Percentiles rank a stretch among this genome's conserved stretches.
These are phyloP conservation scores for Dorcus hopei DNA, from an alignment of 2,888 invertebrate species.

Conservation along the genomic window DNA sequence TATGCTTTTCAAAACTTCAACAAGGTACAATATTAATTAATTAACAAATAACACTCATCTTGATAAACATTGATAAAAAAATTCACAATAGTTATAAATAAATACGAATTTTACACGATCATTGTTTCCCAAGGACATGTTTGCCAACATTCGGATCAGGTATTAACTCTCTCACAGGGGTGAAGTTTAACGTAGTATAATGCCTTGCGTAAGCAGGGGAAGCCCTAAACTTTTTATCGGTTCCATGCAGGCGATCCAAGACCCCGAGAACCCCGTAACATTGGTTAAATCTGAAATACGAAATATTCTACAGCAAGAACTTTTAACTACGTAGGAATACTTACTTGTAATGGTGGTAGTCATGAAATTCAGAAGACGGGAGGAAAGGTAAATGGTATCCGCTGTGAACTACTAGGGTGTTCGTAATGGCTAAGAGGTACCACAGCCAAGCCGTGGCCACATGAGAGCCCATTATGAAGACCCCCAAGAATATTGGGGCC, in stretches of 20 bases:
- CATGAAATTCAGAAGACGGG: constrained; percentile 82
- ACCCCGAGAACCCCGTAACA: constrained; percentile 81
- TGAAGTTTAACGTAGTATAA: constrained; percentile 66
- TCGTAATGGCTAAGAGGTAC: constrained; percentile 73
- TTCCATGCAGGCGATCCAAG: constrained; percentile 78
- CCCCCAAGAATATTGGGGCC: constrained; percentile 72
- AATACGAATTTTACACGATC: constrained; percentile 6
- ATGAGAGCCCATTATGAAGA: constrained; percentile 70
- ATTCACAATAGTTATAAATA: too few relatives aligned
- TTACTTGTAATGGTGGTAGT: constrained; percentile 83
- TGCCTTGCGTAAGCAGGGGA: constrained; percentile 70
- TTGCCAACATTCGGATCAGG: constrained; percentile 56
- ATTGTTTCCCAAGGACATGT: constrained; percentile 41
- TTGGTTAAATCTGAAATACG: constrained; percentile 68
- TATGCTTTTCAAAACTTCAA: too few relatives aligned
- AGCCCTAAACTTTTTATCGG: constrained; percentile 71
- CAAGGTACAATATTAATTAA: too few relatives aligned
- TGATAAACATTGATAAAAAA: too few relatives aligned
- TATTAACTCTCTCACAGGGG: constrained; percentile 63
- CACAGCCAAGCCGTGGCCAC: constrained; percentile 76
- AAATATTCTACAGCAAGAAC: too few relatives aligned
- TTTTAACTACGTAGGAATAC: constrained; percentile 30
- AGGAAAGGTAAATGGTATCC: constrained; percentile 85
- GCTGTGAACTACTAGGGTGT: constrained; percentile 77
- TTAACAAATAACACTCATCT: too few relatives aligned